Evolutionary conservation across 2,888 invertebrate genomes (phyloP).

Genomic region (Griposia aprilina): DNA sequence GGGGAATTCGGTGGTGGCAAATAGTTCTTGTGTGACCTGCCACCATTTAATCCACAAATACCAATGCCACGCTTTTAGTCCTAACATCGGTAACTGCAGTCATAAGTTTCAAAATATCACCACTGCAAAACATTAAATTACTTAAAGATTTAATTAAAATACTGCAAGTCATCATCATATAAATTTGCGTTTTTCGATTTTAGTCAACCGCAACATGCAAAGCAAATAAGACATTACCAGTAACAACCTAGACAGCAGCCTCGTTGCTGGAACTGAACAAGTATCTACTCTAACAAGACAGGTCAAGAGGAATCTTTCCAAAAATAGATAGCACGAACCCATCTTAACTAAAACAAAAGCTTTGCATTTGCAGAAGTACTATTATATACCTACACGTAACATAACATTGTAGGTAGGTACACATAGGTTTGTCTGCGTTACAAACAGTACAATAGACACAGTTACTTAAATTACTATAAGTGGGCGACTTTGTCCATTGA

Average conservation of each 20-base stretch:
- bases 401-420: conserved; percentile 7
- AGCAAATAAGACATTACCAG: not conserved
- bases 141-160: not conserved
- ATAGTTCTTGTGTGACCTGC: not conserved
- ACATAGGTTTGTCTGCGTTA: conserved; percentile 5
- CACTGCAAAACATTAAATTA: not conserved
- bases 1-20: not conserved
- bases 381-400: not conserved
- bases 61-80: not conserved
- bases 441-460: conserved; percentile 1
- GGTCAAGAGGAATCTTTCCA: not conserved
- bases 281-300: not conserved
- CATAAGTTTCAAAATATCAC: not conserved
- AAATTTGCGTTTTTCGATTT: not conserved
- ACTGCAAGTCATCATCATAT: not conserved
- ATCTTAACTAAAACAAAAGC: not conserved
- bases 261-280: not conserved
- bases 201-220: not conserved
- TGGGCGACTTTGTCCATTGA: conserved; percentile 28
- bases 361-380: not conserved
- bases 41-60: not conserved
- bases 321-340: not conserved
- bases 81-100: not conserved
- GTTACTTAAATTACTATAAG: not conserved
- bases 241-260: not conserved